Conservation (phyloP, 2,888 invertebrate genomes). For the Meandrusa payeni region DNA sequence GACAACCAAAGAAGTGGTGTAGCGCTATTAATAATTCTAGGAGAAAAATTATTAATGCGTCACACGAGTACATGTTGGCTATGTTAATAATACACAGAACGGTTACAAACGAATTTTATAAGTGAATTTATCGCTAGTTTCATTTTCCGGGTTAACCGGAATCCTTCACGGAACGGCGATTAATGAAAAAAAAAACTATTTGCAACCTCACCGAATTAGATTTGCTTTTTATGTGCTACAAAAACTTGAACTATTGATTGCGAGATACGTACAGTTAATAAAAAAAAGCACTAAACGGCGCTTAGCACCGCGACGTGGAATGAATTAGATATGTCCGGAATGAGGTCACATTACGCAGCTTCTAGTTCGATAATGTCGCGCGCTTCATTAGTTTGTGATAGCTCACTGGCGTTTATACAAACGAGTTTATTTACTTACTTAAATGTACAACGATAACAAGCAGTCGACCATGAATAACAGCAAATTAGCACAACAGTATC, state of each 20-base stretch:
- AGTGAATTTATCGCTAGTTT: slow-evolving; percentile 20
- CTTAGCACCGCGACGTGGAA: slow-evolving; percentile 21
- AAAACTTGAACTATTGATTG: slow-evolving; percentile 27
- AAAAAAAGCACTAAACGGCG: slow-evolving; percentile 5
- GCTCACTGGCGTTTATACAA: slow-evolving; percentile 27
- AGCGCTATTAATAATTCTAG: background rate
- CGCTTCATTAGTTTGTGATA: slow-evolving; percentile 36
- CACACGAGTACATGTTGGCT: background rate
- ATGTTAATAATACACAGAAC: background rate
- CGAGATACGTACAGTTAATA: slow-evolving; percentile 4
- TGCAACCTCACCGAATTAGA: slow-evolving; percentile 38
- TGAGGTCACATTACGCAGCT: slow-evolving; percentile 43
- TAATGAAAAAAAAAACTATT: slow-evolving; percentile 41
- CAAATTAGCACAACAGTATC: slow-evolving; percentile 35
- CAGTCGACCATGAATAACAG: slow-evolving; percentile 40
- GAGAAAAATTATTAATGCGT: background rate
- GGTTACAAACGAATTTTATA: background rate
- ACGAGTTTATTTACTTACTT: slow-evolving; percentile 29
- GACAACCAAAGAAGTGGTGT: background rate
- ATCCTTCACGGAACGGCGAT: slow-evolving; percentile 43
- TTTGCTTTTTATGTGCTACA: slow-evolving; percentile 32
- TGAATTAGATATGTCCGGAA: slow-evolving; percentile 44
- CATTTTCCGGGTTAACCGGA: slow-evolving; percentile 37
- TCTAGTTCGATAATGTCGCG: slow-evolving; percentile 35
- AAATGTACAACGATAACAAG: slow-evolving; percentile 39